Percentiles rank a stretch among this genome's conserved stretches.
Conservation (phyloP, 2,797 vertebrate genomes). For the Acipenser ruthenus region DNA sequence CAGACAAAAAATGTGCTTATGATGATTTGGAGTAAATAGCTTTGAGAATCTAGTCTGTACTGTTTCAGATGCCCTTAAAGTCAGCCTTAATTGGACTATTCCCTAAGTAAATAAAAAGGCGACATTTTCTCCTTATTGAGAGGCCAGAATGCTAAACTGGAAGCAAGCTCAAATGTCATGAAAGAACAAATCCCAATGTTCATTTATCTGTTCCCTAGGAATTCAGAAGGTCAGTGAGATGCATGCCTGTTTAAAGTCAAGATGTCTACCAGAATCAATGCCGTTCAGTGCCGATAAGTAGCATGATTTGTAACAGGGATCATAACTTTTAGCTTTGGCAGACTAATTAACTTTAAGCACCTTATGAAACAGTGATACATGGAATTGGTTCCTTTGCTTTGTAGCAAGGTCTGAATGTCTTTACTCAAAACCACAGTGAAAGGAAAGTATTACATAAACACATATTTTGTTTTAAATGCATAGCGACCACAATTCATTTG, state of each 20-base stretch:
- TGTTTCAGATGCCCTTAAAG: slow-evolving; percentile 45
- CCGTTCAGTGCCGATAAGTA: slow-evolving; percentile 71
- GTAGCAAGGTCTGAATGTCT: too few relatives aligned
- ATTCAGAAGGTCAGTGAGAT: slow-evolving; percentile 76
- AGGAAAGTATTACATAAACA: too few relatives aligned
- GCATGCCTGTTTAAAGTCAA: slow-evolving; percentile 82
- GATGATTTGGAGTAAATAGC: too few relatives aligned
- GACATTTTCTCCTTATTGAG: slow-evolving; percentile 74
- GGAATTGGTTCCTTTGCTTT: too few relatives aligned
- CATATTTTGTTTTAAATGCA: too few relatives aligned
- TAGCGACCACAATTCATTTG: too few relatives aligned
- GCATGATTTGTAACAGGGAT: background rate
- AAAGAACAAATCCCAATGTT: slow-evolving; percentile 80
- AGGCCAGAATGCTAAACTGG: slow-evolving; percentile 72
- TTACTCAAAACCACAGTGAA: too few relatives aligned
- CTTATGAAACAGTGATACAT: too few relatives aligned
- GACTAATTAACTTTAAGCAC: too few relatives aligned
- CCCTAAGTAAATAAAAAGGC: slow-evolving; percentile 81
- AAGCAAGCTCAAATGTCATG: slow-evolving; percentile 86
- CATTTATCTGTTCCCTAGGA: slow-evolving; percentile 69
- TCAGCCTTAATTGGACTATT: slow-evolving; percentile 84
- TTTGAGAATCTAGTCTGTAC: too few relatives aligned
- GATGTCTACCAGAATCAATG: slow-evolving; percentile 75
- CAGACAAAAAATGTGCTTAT: too few relatives aligned
- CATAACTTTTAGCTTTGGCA: too few relatives aligned